These are phyloP conservation scores for Microcebus ravelobensis DNA, from an alignment of 2,113 vertebrate genomes.

Conservation along the genomic window DNA sequence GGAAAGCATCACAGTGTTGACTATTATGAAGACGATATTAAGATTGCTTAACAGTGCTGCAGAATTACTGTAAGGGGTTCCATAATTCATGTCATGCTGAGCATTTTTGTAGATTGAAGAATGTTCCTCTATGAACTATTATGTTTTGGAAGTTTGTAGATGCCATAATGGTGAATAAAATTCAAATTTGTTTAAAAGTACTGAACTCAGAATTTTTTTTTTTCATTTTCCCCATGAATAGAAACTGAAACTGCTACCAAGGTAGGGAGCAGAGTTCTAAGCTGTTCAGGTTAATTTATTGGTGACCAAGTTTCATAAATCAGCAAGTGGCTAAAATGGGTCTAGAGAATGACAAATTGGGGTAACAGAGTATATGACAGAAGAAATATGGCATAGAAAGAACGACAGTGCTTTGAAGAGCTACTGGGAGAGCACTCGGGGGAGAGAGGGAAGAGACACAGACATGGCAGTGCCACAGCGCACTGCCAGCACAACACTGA, in stretches of 20 bases:
- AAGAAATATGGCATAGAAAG: not conserved
- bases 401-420: not conserved
- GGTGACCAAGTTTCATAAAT: not conserved
- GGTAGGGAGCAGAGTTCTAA: not conserved
- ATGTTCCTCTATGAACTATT: not conserved
- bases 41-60: not conserved
- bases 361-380: not conserved
- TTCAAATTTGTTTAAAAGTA: constrained; percentile 42
- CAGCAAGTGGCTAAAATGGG: not conserved
- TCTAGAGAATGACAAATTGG: not conserved
- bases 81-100: not conserved
- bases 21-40: not conserved
- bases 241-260: not conserved
- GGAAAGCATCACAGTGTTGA: not conserved
- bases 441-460: not conserved
- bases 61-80: not conserved
- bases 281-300: not conserved
- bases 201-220: not conserved
- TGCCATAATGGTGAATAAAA: constrained; percentile 31
- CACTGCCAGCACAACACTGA: not conserved
- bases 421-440: not conserved
- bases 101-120: not conserved
- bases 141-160: constrained; percentile 31
- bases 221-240: not conserved
- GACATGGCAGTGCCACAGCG: not conserved